Evolutionary conservation across 1,140 invertebrate species (phyloP), one percentile per base, ranked within the genome.

Genomic region (Lepidurus packardi): DNA sequence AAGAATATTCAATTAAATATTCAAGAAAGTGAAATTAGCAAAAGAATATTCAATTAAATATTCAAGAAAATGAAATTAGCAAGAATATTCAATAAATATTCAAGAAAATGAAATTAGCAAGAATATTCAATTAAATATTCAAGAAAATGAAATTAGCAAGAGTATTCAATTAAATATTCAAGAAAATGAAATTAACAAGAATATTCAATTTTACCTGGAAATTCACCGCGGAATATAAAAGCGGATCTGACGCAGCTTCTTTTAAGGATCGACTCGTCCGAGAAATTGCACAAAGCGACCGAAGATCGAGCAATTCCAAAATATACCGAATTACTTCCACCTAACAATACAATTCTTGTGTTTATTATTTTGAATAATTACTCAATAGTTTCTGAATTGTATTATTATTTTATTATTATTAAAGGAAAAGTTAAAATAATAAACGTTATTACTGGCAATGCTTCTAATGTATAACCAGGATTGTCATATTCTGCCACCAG

Each of bases 151-250:
- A 24, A 41, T 76, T 34, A 42, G 24, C 74, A 79, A 80, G 10
- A 21, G 75, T 74, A 74, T 80, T 78, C 73, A n/a, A 84, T 82
- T 83, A n/a, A n/a, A n/a, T n/a, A n/a, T n/a, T n/a, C n/a, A n/a
- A n/a, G n/a, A n/a, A n/a, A n/a, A n/a, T n/a, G n/a, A 76, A 24
- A 41, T 76, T 34, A 42, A 5, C 74, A 79, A 80, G 10, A 21
- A 76, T 74, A 74, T 80, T 78, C 73, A n/a, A 84, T 82, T 83
- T 65, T 82, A 90, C 90, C 83, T 92, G 91, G 25, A 96, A 86
- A 85, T 93, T 93, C 7, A 97, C 85, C 83, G 90, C 90, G 79
- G 89, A 90, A 82, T 94, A 96, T 0, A 95, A 87, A 21, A 92
- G 84, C 45, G 90, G 87, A 84, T 96, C 93, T 53, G 87, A 89